Percentiles rank a stretch among this genome's conserved stretches.
phyloP scores from a whole-genome alignment of 2,113 vertebrate genomes.

The Pollimyrus isidori region DNA sequence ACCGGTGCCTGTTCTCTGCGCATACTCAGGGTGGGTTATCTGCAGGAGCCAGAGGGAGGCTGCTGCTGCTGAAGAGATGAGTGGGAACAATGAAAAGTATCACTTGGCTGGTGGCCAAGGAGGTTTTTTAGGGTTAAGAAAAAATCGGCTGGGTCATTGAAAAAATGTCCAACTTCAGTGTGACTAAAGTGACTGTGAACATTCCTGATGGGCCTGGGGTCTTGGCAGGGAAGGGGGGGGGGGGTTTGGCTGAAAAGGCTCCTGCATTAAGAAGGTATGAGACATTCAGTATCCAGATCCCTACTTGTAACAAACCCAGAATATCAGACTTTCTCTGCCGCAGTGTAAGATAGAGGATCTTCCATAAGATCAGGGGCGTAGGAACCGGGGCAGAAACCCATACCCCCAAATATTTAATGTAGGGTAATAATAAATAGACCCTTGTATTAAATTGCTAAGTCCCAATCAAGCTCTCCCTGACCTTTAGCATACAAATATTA shows the following conservation, averaged over 20 bases:
- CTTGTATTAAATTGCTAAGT: neutral
- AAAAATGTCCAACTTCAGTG: neutral
- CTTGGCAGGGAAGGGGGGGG: neutral
- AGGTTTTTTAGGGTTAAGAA: neutral
- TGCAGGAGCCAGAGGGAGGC: neutral
- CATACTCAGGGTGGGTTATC: neutral
- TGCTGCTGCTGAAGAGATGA: neutral
- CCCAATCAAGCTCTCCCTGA: neutral
- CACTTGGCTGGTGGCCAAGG: neutral
- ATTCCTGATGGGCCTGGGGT: neutral
- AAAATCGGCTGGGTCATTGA: neutral
- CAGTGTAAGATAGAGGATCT: neutral
- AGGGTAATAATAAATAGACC: neutral
- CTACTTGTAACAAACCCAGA: neutral
- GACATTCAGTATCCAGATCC: neutral
- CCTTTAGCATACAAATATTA: neutral
- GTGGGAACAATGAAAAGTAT: neutral
- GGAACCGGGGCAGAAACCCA: neutral
- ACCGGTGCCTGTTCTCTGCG: neutral
- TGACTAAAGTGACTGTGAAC: neutral
- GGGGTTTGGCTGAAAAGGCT: neutral
- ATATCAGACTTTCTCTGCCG: neutral
- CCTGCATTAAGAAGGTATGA: neutral
- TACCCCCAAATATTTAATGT: neutral
- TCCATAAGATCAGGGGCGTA: neutral